Evolutionary conservation across 2,797 vertebrate species (phyloP).

Genomic region (Columba guinea): DNA sequence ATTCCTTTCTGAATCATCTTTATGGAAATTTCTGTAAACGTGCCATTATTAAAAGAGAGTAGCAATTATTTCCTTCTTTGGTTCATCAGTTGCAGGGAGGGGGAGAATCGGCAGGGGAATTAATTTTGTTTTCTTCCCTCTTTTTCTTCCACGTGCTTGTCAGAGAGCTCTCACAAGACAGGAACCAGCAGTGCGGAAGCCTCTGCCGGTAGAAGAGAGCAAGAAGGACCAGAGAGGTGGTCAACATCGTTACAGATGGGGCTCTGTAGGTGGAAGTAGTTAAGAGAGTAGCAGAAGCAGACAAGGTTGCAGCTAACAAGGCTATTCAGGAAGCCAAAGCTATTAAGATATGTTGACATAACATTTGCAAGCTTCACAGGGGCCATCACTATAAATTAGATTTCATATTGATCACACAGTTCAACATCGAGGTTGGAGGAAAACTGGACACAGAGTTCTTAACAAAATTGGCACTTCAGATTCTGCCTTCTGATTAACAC

Average conservation of each 20-base stretch:
- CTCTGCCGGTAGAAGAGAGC: background rate
- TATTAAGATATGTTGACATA: slow-evolving; percentile 80
- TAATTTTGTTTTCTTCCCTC: slow-evolving; percentile 67
- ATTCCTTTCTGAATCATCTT: slow-evolving; percentile 76
- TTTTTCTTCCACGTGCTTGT: slow-evolving; percentile 59
- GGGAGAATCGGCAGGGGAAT: slow-evolving; percentile 36
- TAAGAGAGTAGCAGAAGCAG: slow-evolving; percentile 60
- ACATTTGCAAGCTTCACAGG: slow-evolving; percentile 77
- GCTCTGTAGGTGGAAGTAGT: slow-evolving; percentile 52
- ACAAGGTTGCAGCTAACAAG: slow-evolving; percentile 70
- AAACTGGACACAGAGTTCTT: slow-evolving; percentile 71
- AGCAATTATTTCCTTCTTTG: slow-evolving; percentile 82
- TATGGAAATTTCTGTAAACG: slow-evolving; percentile 80
- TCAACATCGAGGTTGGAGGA: slow-evolving; percentile 63
- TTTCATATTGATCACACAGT: slow-evolving; percentile 80
- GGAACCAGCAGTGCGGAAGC: slow-evolving; percentile 15
- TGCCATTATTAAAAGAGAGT: slow-evolving; percentile 78
- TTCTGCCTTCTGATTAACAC: slow-evolving; percentile 70
- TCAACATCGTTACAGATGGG: slow-evolving; percentile 50
- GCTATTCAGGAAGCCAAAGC: slow-evolving; percentile 69
- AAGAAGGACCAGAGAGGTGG: slow-evolving; percentile 34
- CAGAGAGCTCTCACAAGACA: slow-evolving; percentile 20
- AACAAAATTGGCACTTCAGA: slow-evolving; percentile 63
- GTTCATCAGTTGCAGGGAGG: slow-evolving; percentile 74
- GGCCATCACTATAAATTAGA: slow-evolving; percentile 76